Conservation (phyloP, 2,113 vertebrate species). For the Merops nubicus region DNA sequence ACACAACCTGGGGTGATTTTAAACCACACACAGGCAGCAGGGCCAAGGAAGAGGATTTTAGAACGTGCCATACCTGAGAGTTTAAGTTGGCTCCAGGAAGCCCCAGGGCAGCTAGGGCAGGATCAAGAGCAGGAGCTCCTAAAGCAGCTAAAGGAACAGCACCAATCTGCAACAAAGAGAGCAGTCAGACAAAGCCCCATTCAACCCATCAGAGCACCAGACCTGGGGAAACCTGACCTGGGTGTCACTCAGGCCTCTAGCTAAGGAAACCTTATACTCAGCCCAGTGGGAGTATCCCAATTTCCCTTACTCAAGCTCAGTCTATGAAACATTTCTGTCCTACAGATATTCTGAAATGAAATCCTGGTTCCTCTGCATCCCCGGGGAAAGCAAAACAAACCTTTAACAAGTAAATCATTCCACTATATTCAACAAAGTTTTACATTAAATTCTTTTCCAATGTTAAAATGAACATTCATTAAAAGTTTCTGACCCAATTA, state of each 20-base stretch:
- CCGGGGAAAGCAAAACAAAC: not conserved
- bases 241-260: not conserved
- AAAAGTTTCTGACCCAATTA: fast-evolving
- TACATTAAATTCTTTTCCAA: not conserved
- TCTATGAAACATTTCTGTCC: not conserved
- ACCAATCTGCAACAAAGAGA: slow-evolving; percentile 84
- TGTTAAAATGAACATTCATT: not conserved
- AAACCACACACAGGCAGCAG: fast-evolving
- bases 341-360: not conserved
- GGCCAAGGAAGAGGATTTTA: not conserved
- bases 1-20: no score
- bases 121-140: slow-evolving; percentile 91
- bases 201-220: fast-evolving
- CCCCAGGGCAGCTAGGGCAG: slow-evolving; percentile 93
- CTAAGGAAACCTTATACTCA: not conserved
- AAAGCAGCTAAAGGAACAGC: slow-evolving; percentile 89
- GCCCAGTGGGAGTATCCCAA: not conserved
- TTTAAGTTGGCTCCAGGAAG: slow-evolving; percentile 92
- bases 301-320: not conserved
- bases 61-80: slow-evolving; percentile 82
- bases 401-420: not conserved
- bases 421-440: not conserved
- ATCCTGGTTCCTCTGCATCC: not conserved
- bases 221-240: not conserved
- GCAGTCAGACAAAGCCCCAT: not conserved